Evolutionary conservation across 1,140 invertebrate genomes (phyloP).

Genomic region (Calosoma granatense): DNA sequence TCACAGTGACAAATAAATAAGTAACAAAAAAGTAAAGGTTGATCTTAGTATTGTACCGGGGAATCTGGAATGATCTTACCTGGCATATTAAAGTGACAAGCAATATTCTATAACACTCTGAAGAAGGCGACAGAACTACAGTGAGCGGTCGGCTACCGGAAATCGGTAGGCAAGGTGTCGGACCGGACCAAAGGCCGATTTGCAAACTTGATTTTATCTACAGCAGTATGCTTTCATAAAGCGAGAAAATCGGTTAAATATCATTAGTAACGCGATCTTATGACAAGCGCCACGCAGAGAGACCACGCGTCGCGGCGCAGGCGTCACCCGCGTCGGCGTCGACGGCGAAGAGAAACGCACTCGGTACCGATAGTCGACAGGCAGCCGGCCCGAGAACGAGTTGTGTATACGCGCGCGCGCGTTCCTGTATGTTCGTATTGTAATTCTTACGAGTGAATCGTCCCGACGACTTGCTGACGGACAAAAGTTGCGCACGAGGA

Average conservation of each 20-base stretch:
- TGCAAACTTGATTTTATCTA: conserved; percentile 7
- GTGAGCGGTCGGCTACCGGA: no score
- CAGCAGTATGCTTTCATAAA: conserved; percentile 9
- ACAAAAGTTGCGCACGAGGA: no score
- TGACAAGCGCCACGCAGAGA: neutral
- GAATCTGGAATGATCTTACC: neutral
- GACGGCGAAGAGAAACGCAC: neutral
- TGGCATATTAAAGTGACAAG: neutral
- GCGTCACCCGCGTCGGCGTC: neutral
- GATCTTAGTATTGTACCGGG: neutral
- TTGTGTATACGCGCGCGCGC: neutral
- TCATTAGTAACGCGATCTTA: conserved; percentile 11
- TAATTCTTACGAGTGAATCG: no score
- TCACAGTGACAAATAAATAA: neutral
- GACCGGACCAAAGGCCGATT: neutral
- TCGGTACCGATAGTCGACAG: neutral
- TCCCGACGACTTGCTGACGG: no score
- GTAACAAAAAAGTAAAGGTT: neutral
- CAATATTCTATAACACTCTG: neutral
- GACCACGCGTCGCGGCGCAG: neutral
- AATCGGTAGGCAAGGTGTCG: neutral
- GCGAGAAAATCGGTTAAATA: conserved; percentile 9
- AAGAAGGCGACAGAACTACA: neutral
- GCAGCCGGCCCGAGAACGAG: neutral
- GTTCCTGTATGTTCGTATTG: neutral